phyloP scores from a whole-genome alignment of 2,888 invertebrate genomes.

The Drosophila phalerata region DNA sequence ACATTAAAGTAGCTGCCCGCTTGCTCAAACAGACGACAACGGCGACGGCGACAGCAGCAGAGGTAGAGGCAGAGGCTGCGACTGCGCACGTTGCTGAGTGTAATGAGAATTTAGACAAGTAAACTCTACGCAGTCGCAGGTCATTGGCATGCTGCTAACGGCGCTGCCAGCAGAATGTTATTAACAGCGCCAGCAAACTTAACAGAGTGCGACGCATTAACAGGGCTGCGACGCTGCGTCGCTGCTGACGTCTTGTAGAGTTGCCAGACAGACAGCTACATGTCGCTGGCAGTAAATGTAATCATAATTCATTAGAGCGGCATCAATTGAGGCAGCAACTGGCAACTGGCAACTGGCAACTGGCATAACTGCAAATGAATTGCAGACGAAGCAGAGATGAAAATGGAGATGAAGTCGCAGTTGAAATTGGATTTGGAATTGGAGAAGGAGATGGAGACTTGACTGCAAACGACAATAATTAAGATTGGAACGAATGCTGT shows the following conservation, averaged over 20 bases:
- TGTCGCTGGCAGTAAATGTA: slow-evolving; percentile 41
- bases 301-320: slow-evolving; percentile 75
- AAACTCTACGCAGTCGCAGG: slow-evolving; percentile 76
- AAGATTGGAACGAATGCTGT: slow-evolving; percentile 73
- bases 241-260: slow-evolving; percentile 51
- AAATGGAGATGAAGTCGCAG: slow-evolving; percentile 13
- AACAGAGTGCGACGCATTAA: slow-evolving; percentile 38
- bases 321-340: slow-evolving; percentile 61
- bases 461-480: slow-evolving; percentile 70
- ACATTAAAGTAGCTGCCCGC: slow-evolving; percentile 63
- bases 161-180: slow-evolving; percentile 48
- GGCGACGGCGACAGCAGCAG: neutral
- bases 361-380: slow-evolving; percentile 72
- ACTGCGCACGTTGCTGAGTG: slow-evolving; percentile 44
- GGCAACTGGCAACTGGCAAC: slow-evolving; percentile 17
- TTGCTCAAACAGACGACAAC: slow-evolving; percentile 37
- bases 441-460: slow-evolving; percentile 37
- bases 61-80: slow-evolving; percentile 4
- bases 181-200: slow-evolving; percentile 33
- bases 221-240: slow-evolving; percentile 19
- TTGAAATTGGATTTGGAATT: slow-evolving; percentile 8
- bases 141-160: slow-evolving; percentile 76
- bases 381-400: slow-evolving; percentile 39
- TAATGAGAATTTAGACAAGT: slow-evolving; percentile 74
- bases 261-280: slow-evolving; percentile 31